Base-by-base conservation (phyloP, 2,797 vertebrate genomes). In the Pseudochromis fuscus region DNA sequence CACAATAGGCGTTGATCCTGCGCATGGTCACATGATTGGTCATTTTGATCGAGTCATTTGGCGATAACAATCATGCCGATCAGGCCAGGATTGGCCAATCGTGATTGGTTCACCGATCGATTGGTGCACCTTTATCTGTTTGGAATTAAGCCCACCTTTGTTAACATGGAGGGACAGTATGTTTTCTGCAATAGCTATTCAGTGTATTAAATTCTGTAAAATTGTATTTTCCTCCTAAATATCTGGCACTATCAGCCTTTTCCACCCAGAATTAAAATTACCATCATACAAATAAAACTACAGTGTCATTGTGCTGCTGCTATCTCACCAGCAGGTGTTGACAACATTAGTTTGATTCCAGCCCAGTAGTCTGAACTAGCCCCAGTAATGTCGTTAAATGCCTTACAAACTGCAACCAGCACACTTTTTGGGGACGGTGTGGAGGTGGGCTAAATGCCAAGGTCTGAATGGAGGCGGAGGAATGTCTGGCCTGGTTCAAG, bases 401-500 rank as follows among this genome's bases (percentile, higher is more conserved):
- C 6, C 30, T 49, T 35, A 46, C 53, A 71, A 31, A 40, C 38
- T 38, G 25, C 37, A 40, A 28, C 12, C 19, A 21, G 40, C 19
- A 21, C 16, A 23, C 44, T n/a, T 57, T 85, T 66, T 57, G 9
- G 25, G 2, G 50, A 69, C 46, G 38, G 10, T 57, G 51, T 24
- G 27, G 27, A 28, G 28, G 48, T 63, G 62, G 58, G 65, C 21
- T 45, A 16, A 16, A 61, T 75, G 44, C 27, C 23, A 7, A 19
- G 30, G 40, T 44, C 57, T 59, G 67, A 72, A 72, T 64, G 61
- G 51, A 69, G 68, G 23, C n/a, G 11, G n/a, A 67, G 65, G 72
- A 84, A 81, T 81, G 61, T 77, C 74, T 87, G 75, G 58, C 64
- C 72, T 78, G 67, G 87, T 89, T 90, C 84, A 87, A 75, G 78